Evolutionary conservation across 2,113 vertebrate species (phyloP).

Genomic region (Camelus bactrianus): DNA sequence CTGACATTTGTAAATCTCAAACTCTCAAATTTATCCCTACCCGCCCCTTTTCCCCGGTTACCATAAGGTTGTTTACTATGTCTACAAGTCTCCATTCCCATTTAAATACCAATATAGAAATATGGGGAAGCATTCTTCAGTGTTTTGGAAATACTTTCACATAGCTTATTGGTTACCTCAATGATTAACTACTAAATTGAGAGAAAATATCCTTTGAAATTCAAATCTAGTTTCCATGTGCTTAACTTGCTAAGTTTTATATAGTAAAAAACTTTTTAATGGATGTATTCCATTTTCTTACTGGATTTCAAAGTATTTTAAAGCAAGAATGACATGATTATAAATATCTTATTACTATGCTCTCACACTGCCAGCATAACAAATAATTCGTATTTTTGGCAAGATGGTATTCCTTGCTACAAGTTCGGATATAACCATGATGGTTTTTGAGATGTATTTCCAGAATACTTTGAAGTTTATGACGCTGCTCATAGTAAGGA

Average conservation of each 20-base stretch:
- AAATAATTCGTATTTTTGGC: conserved; percentile 22
- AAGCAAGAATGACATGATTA: conserved; percentile 48
- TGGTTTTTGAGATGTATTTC: conserved; percentile 44
- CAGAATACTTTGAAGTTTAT: conserved; percentile 56
- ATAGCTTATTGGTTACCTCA: conserved; percentile 45
- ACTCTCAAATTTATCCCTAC: too few species aligned
- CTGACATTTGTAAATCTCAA: too few species aligned
- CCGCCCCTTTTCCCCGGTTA: too few species aligned
- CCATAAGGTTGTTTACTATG: too few species aligned
- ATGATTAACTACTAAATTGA: conserved; percentile 49
- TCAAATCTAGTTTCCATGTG: conserved; percentile 37
- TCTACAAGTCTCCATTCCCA: neutral
- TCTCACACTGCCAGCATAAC: neutral
- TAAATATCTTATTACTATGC: conserved; percentile 34
- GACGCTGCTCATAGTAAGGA: neutral
- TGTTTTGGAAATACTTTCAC: neutral
- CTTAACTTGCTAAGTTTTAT: conserved; percentile 49
- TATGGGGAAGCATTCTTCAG: conserved; percentile 47
- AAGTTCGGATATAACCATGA: conserved; percentile 25
- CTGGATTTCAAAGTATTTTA: conserved; percentile 61
- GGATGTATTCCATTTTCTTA: conserved; percentile 25
- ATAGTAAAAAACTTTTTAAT: conserved; percentile 35
- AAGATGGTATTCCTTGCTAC: conserved; percentile 1
- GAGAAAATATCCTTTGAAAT: conserved; percentile 71
- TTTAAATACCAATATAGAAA: conserved; percentile 36